Percentiles rank a stretch among this genome's conserved stretches.
Conservation (phyloP, 2,113 vertebrate species). For the Brachyistius frenatus region DNA sequence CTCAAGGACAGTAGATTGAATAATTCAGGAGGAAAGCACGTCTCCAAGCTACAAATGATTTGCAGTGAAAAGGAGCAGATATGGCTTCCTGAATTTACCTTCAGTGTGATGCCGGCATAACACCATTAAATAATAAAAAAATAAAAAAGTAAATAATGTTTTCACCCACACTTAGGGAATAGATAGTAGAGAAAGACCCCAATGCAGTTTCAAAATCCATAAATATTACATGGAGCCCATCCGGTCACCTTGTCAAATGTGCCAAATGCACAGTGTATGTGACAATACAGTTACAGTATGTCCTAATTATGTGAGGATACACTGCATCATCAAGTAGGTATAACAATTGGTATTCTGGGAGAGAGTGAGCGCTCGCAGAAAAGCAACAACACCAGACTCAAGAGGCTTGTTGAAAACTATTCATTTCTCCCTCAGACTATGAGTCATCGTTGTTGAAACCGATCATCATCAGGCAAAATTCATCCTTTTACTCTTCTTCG, state of each 20-base stretch:
- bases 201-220: slow-evolving; percentile 38
- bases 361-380: not conserved
- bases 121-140: slow-evolving; percentile 14
- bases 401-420: slow-evolving; percentile 40
- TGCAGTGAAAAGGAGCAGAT: slow-evolving; percentile 50
- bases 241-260: slow-evolving; percentile 57
- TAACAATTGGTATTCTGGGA: slow-evolving; percentile 17
- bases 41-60: slow-evolving; percentile 49
- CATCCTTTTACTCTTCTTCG: slow-evolving; percentile 36
- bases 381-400: slow-evolving; percentile 25
- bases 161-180: slow-evolving; percentile 33
- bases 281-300: slow-evolving; percentile 21
- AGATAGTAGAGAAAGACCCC: slow-evolving; percentile 19
- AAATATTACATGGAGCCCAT: slow-evolving; percentile 56
- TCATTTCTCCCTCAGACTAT: slow-evolving; percentile 2
- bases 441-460: slow-evolving; percentile 32
- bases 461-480: slow-evolving; percentile 24
- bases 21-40: slow-evolving; percentile 62
- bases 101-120: slow-evolving; percentile 26
- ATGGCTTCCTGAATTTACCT: slow-evolving; percentile 35
- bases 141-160: not conserved
- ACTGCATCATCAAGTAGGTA: slow-evolving; percentile 6
- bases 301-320: slow-evolving; percentile 34
- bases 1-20: slow-evolving; percentile 74
- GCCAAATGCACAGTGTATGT: slow-evolving; percentile 17